Base-by-base conservation (phyloP, 2,888 invertebrate species). In the Opisthograptis luteolata region DNA sequence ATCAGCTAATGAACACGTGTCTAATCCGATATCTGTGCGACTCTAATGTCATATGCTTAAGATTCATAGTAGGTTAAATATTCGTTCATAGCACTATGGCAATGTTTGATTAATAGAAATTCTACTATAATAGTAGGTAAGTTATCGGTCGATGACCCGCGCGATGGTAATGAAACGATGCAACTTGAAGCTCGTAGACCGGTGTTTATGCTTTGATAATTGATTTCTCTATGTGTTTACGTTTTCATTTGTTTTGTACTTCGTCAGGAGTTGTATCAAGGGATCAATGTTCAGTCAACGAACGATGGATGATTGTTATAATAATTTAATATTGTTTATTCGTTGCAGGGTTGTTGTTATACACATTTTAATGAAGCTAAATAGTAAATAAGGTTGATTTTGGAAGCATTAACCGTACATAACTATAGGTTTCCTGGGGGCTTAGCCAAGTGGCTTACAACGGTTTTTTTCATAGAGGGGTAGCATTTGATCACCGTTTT, bases 51-150 rank as follows among this genome's bases (percentile, higher is more conserved):
- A 46, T 61, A 10, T 13, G 41, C 27, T 52, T 64, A 64, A 59
- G 65, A 64, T 45, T 35, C 31, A 64, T 62, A 64, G 63, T 66
- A 13, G 49, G 37, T 27, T 20, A 25, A 54, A 57, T 44, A 31
- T 19, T 22, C 39, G 13, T 19, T 7, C 12, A 32, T 34, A 40
- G 19, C 19, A 46, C 43, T 54, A 51, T 44, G 54, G 55, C 58
- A 44, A 46, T 53, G 32, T 43, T 53, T 55, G 53, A 59, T 65
- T 63, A 62, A 64, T 70, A 70, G 43, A 66, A 67, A 63, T 70
- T 73, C 71, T 73, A 75, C 67, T 70, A 78, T 66, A 49, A 48
- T 58, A 62, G 68, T 72, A 70, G 70, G 70, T 67, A 67, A 65
- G 57, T 56, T 70, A 72, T 69, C 70, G 77, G 78, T 71, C 73